Conservation (phyloP, 2,797 vertebrate species). For the Cetoscarus ocellatus region DNA sequence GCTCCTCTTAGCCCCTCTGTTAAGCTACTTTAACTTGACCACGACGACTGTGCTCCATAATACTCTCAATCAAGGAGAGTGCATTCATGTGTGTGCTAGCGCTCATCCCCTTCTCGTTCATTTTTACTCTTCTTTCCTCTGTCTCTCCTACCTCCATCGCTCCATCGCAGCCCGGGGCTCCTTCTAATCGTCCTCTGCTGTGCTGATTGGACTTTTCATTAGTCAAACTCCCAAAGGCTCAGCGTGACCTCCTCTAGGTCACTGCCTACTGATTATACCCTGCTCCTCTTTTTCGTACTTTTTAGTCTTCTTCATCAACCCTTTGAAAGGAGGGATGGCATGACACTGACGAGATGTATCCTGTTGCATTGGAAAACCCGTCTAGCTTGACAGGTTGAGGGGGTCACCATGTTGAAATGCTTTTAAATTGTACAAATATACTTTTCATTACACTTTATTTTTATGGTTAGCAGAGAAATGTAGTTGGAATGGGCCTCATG, state of each 20-base stretch:
- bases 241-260: slow-evolving; percentile 81
- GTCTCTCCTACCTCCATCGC: slow-evolving; percentile 64
- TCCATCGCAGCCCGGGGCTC: slow-evolving; percentile 76
- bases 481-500: not conserved
- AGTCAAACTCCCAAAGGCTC: slow-evolving; percentile 80
- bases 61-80: slow-evolving; percentile 31
- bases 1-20: slow-evolving; percentile 35
- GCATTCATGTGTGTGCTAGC: slow-evolving; percentile 16
- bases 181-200: slow-evolving; percentile 79
- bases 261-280: slow-evolving; percentile 82
- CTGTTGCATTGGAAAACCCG: slow-evolving; percentile 21
- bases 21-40: slow-evolving; percentile 59
- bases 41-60: slow-evolving; percentile 26
- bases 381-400: slow-evolving; percentile 29
- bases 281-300: slow-evolving; percentile 38
- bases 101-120: slow-evolving; percentile 58
- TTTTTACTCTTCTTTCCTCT: slow-evolving; percentile 56
- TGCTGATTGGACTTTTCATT: slow-evolving; percentile 86
- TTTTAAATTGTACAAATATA: slow-evolving; percentile 26
- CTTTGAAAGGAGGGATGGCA: slow-evolving; percentile 53
- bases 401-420: slow-evolving; percentile 25
- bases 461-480: slow-evolving; percentile 21
- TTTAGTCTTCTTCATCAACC: slow-evolving; percentile 55
- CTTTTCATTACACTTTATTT: slow-evolving; percentile 11
- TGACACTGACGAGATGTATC: slow-evolving; percentile 53